phyloP scores from a whole-genome alignment of 2,797 vertebrate species.

The Onychomys leucogaster region DNA sequence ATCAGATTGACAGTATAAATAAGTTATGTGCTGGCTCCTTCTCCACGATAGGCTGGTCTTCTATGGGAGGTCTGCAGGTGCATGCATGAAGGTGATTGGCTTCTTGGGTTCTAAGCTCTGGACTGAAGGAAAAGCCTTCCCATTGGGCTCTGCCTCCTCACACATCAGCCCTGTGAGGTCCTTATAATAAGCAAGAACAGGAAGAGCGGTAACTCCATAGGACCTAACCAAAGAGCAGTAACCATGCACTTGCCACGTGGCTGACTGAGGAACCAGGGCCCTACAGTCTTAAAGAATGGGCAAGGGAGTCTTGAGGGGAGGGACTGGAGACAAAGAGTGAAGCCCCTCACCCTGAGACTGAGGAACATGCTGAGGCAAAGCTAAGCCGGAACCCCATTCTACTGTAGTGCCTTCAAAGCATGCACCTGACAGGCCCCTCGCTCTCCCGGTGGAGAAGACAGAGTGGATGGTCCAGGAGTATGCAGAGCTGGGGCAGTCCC shows the following conservation, averaged over 20 bases:
- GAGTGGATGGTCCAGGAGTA: not conserved
- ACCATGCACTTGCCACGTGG: rapidly evolving
- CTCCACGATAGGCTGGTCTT: not conserved
- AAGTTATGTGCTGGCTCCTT: not conserved
- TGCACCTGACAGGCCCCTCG: not conserved
- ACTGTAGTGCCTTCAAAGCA: not conserved
- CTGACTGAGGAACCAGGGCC: not conserved
- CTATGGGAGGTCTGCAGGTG: not conserved
- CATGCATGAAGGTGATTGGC: not conserved
- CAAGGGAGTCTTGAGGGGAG: not conserved
- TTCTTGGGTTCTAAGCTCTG: not conserved
- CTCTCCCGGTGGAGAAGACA: not conserved
- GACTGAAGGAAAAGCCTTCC: not conserved
- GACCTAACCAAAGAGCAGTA: not conserved
- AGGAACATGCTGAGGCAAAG: rapidly evolving
- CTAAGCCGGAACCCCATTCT: not conserved
- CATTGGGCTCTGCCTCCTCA: conserved; percentile 10
- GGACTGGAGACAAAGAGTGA: not conserved
- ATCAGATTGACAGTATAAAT: not conserved
- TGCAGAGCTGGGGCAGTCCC: not conserved
- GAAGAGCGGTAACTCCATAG: not conserved
- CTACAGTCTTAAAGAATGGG: not conserved
- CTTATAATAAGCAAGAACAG: not conserved
- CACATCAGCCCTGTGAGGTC: not conserved
- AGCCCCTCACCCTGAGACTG: not conserved